Base-by-base conservation (phyloP, 2,888 invertebrate species). In the Spisula subtruncata region DNA sequence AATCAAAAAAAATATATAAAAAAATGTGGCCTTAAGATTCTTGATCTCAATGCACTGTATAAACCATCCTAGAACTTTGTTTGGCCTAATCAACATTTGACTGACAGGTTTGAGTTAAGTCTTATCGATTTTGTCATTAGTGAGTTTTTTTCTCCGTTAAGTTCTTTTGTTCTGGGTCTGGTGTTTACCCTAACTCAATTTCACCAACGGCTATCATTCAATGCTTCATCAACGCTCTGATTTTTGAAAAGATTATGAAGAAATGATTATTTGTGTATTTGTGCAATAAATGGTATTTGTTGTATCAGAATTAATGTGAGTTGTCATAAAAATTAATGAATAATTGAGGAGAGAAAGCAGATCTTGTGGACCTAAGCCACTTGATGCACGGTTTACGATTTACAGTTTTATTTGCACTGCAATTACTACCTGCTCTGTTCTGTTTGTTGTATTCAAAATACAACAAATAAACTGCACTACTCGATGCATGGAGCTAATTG, bases 11-110 rank as follows among this genome's bases (percentile, higher is more conserved):
- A 5, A n/a, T n/a, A n/a, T n/a, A n/a, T n/a, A n/a, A 41, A 41
- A 41, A 41, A 41, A 41, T 5, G 8, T 8, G 2, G 41, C 4
- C 41, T 8, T 41, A 41, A 41, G 41, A 41, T 2, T 41, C 2
- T 41, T 41, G 41, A 41, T 41, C 8, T 41, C 8, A 5, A 41
- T 41, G 41, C 41, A 41, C 0, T n/a, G 25, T 66, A 66, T 6
- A 66, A 66, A 66, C n/a, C 60, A 25, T 66, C 10, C 10, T 66
- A 25, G n/a, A 25, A n/a, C 12, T 75, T 5, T 75, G 35, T 10
- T 35, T 75, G 75, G 75, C 75, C 75, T 75, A 75, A 75, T 75
- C 35, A 75, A 35, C 25, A 75, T 75, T 12, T 75, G 75, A 75
- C 16, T 35, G 35, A 35, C 35, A 75, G 29, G 75, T 75, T 75